A percentile compares a stretch with the other conserved stretches of the same genome.
Conservation (phyloP, 2,113 vertebrate species). For the Nannospalax galili region DNA sequence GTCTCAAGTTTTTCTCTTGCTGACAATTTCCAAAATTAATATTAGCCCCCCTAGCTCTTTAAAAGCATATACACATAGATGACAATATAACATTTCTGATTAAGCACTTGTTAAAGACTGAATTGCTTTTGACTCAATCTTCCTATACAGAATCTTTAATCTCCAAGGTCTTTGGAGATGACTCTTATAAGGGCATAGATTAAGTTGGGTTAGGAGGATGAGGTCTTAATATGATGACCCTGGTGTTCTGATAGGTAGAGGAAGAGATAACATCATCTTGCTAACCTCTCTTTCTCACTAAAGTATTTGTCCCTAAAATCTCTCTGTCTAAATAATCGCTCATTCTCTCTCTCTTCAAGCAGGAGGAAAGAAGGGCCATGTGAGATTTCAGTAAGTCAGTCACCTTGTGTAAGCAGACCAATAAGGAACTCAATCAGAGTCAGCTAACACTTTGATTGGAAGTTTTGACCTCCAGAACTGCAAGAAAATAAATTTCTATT, state of each 20-base stretch:
- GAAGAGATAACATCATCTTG: background rate
- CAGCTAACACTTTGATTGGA: background rate
- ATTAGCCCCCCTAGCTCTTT: background rate
- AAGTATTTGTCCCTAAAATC: background rate
- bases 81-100: background rate
- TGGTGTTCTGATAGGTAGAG: background rate
- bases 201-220: background rate
- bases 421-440: background rate
- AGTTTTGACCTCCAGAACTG: background rate
- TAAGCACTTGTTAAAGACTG: background rate
- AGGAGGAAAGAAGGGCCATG: background rate
- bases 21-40: background rate
- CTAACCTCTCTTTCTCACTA: background rate
- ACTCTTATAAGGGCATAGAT: background rate
- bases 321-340: background rate
- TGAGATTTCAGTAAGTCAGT: background rate
- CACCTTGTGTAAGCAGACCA: background rate
- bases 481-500: background rate
- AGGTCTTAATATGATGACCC: background rate
- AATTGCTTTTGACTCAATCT: background rate
- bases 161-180: background rate
- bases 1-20: background rate
- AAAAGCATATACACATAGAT: background rate
- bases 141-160: background rate
- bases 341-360: background rate